Conservation (phyloP, 2,888 invertebrate species). For the Crematogaster levior region DNA sequence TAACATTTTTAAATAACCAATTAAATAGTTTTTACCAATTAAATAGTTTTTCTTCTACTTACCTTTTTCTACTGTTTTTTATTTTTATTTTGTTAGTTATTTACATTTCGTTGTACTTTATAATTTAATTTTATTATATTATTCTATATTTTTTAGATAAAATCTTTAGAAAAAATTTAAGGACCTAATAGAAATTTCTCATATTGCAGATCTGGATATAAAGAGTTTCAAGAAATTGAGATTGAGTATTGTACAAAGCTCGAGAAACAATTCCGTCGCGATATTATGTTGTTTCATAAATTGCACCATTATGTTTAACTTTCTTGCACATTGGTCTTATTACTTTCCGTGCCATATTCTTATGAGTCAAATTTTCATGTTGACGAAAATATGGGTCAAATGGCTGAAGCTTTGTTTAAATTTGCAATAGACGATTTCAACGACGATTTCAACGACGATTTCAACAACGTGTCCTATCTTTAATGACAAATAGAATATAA, state of each 20-base stretch:
- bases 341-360: not conserved
- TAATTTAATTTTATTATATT: not conserved
- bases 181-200: not conserved
- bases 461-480: constrained; percentile 2
- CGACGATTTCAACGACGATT: no score
- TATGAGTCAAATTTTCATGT: not conserved
- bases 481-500: not conserved
- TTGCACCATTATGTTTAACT: constrained; percentile 5
- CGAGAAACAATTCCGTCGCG: not conserved
- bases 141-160: not conserved
- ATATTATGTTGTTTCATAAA: constrained; percentile 5
- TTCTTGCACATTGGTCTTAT: constrained; percentile 7
- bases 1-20: not conserved
- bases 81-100: not conserved
- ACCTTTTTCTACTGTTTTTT: not conserved
- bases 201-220: not conserved
- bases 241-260: not conserved
- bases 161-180: not conserved
- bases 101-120: not conserved
- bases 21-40: not conserved
- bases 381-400: constrained; percentile 32
- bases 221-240: not conserved
- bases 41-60: no score
- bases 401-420: not conserved
- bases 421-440: constrained; percentile 14